phyloP scores from a whole-genome alignment of 2,797 vertebrate species.

The Hemitrygon akajei region DNA sequence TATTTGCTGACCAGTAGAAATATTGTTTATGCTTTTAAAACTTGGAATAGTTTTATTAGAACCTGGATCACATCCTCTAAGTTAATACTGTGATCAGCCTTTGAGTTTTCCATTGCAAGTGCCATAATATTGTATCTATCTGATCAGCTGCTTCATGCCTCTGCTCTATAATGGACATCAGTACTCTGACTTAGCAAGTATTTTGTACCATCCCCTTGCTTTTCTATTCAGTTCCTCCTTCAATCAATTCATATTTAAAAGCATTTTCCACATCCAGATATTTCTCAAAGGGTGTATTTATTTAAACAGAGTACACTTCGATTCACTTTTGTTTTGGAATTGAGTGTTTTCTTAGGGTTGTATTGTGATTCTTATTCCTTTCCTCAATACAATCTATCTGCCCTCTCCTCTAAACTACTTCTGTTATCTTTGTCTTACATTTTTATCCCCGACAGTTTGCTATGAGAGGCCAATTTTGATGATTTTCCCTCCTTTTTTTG shows the following conservation, averaged over 20 bases:
- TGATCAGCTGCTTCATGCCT: not conserved
- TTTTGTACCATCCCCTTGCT: not conserved
- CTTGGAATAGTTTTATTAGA: not conserved
- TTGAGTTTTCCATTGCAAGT: not conserved
- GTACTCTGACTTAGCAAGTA: not conserved
- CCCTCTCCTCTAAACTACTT: not conserved
- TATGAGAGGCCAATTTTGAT: not conserved
- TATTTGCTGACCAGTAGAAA: not conserved
- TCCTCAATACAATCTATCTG: not conserved
- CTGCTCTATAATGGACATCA: not conserved
- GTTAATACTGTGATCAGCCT: not conserved
- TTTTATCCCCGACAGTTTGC: not conserved
- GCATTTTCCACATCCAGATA: not conserved
- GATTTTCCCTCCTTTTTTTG: not conserved
- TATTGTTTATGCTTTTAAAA: not conserved
- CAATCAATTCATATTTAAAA: not conserved
- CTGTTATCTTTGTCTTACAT: not conserved
- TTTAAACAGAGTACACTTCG: not conserved
- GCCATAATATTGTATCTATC: not conserved
- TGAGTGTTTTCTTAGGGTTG: not conserved
- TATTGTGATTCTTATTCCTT: not conserved
- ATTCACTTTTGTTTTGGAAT: not conserved
- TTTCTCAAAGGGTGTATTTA: not conserved
- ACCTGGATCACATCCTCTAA: not conserved
- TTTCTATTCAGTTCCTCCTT: not conserved